Conservation (phyloP, 2,888 invertebrate genomes). For the Mimas tiliae region DNA sequence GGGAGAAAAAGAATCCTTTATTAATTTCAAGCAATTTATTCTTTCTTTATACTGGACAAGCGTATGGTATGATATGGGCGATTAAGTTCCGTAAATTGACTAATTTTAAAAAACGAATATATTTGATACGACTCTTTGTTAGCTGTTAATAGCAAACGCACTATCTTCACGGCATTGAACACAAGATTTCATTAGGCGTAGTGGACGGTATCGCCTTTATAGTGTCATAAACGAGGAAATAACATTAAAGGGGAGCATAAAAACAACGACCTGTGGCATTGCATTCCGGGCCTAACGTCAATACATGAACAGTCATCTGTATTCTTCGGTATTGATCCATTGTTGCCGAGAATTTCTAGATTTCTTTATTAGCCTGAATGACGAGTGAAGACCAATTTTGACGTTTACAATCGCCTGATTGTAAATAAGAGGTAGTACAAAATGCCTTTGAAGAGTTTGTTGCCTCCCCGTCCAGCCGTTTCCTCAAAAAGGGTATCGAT, state of each 20-base stretch:
- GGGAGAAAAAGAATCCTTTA: too few relatives aligned
- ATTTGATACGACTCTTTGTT: constrained; percentile 38
- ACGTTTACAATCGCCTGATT: too few relatives aligned
- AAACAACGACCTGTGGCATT: constrained; percentile 82
- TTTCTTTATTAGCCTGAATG: neutral
- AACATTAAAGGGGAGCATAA: constrained; percentile 79
- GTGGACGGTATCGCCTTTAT: constrained; percentile 83
- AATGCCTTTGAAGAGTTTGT: too few relatives aligned
- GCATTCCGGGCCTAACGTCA: constrained; percentile 67
- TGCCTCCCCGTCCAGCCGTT: too few relatives aligned
- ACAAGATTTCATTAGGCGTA: constrained; percentile 84
- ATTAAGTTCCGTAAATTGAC: neutral
- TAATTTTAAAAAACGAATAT: neutral
- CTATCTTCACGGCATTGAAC: constrained; percentile 74
- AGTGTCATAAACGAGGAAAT: constrained; percentile 82
- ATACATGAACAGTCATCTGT: constrained; percentile 40
- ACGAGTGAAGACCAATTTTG: too few relatives aligned
- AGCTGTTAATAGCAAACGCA: constrained; percentile 44
- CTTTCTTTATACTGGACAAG: too few relatives aligned
- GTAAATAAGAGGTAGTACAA: too few relatives aligned
- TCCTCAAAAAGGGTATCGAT: too few relatives aligned
- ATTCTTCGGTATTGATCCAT: neutral
- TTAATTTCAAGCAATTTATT: too few relatives aligned
- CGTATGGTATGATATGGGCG: neutral
- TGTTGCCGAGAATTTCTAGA: neutral